Percentiles rank a stretch among this genome's conserved stretches.
These are phyloP conservation scores for Sylvia atricapilla DNA, from an alignment of 2,113 vertebrate genomes.

Conservation along the genomic window DNA sequence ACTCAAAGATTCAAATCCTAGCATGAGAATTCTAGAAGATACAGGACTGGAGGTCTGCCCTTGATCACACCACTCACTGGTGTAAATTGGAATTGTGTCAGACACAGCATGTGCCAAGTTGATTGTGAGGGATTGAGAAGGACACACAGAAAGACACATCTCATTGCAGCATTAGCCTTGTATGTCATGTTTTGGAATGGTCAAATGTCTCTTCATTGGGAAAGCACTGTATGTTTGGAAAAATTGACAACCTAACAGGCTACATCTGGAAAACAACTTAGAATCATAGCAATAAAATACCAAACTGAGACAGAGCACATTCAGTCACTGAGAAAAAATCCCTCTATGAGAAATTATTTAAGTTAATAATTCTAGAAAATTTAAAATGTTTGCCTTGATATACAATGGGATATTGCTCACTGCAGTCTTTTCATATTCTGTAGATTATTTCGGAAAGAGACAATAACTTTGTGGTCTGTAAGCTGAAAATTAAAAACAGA, in stretches of 20 bases:
- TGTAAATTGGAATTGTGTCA: neutral
- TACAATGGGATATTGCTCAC: conserved; percentile 1
- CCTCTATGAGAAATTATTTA: neutral
- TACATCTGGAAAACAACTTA: conserved; percentile 49
- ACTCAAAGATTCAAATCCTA: neutral
- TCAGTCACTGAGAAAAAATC: conserved; percentile 29
- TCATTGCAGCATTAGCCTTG: neutral
- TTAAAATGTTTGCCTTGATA: conserved; percentile 8
- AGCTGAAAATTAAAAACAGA: conserved; percentile 46
- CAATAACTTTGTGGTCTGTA: neutral
- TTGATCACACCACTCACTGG: neutral
- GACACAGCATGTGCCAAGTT: neutral
- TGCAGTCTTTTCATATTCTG: conserved; percentile 1
- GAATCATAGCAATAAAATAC: conserved; percentile 21
- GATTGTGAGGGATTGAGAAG: neutral
- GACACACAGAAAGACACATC: neutral
- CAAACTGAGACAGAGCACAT: conserved; percentile 3
- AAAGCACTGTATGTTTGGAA: neutral
- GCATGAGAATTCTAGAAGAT: neutral
- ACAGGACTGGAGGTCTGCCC: neutral
- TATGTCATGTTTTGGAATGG: neutral
- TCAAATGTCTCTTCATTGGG: neutral
- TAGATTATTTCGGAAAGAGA: conserved; percentile 9
- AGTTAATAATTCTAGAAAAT: conserved; percentile 16
- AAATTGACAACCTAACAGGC: conserved; percentile 24